phyloP scores from a whole-genome alignment of 37 sponge, comb jelly and placozoan genomes.

The Amphimedon queenslandica region DNA sequence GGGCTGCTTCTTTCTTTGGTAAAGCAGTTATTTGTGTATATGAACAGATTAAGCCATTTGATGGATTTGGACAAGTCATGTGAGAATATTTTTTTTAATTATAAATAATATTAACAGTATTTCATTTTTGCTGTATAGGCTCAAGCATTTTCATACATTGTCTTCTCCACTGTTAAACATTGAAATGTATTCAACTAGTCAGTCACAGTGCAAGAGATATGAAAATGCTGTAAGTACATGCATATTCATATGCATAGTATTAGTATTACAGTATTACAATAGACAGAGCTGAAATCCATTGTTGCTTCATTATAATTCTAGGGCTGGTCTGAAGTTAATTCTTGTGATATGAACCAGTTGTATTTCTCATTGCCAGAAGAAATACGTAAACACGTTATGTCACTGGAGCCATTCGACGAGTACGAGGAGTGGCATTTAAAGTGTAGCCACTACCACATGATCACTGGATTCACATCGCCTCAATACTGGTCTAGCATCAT shows the following conservation, averaged over 20 bases:
- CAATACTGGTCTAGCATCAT: too few species aligned
- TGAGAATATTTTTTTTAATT: constrained; percentile 28
- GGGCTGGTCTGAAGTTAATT: constrained; percentile 50
- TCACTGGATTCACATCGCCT: constrained; percentile 32
- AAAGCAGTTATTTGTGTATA: constrained; percentile 61
- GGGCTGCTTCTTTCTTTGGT: constrained; percentile 39
- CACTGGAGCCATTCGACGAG: constrained; percentile 85
- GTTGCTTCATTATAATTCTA: constrained; percentile 7
- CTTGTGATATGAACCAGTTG: constrained; percentile 74
- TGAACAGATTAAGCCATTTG: constrained; percentile 77
- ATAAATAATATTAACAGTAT: neutral
- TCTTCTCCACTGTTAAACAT: constrained; percentile 58
- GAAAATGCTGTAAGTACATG: constrained; percentile 17
- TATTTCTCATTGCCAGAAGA: constrained; percentile 20
- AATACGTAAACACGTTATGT: constrained; percentile 31
- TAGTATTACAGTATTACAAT: too few species aligned
- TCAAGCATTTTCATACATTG: constrained; percentile 28
- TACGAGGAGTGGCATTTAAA: constrained; percentile 87
- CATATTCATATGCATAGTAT: neutral
- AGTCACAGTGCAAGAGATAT: constrained; percentile 42
- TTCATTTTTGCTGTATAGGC: constrained; percentile 41
- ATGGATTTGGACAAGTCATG: constrained; percentile 82
- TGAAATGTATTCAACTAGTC: constrained; percentile 24
- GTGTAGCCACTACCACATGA: constrained; percentile 67
- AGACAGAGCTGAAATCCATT: constrained; percentile 3